A percentile compares a stretch with the other conserved stretches of the same genome.
phyloP scores from a whole-genome alignment of 2,113 vertebrate species.

The Scomber japonicus region DNA sequence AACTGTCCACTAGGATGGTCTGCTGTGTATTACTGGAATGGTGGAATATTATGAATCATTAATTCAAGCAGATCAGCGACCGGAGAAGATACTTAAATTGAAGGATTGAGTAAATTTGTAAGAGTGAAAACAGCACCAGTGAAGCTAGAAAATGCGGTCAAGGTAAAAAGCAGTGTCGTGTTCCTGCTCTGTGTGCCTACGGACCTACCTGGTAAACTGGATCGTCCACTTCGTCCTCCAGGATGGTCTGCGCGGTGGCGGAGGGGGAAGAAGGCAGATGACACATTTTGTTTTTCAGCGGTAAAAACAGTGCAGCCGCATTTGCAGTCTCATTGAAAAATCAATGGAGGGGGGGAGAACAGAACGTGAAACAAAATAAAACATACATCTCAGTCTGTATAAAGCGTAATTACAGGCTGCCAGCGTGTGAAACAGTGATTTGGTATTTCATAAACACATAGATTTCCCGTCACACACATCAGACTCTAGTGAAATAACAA shows the following conservation, averaged over 20 bases:
- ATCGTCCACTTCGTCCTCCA: slow-evolving; percentile 99
- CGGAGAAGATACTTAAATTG: slow-evolving; percentile 51
- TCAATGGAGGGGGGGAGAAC: slow-evolving; percentile 2
- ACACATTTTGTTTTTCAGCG: slow-evolving; percentile 75
- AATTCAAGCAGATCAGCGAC: slow-evolving; percentile 73
- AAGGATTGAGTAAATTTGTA: slow-evolving; percentile 22
- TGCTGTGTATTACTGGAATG: slow-evolving; percentile 77
- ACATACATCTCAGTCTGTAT: background rate
- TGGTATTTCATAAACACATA: slow-evolving; percentile 5
- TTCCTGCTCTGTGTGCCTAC: slow-evolving; percentile 56
- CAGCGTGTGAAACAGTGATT: slow-evolving; percentile 8
- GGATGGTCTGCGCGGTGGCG: slow-evolving; percentile 92
- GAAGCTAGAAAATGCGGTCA: slow-evolving; percentile 43
- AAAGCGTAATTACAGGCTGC: slow-evolving; percentile 17
- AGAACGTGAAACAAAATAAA: background rate
- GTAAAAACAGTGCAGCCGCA: slow-evolving; percentile 6
- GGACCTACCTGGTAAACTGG: slow-evolving; percentile 98
- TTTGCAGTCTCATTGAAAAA: slow-evolving; percentile 40
- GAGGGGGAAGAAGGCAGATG: slow-evolving; percentile 77
- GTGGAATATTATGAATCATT: slow-evolving; percentile 76
- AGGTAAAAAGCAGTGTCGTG: slow-evolving; percentile 7
- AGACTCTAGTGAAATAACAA: background rate
- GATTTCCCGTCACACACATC: slow-evolving; percentile 20
- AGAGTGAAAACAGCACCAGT: slow-evolving; percentile 53
- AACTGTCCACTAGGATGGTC: slow-evolving; percentile 74